Base-by-base conservation (phyloP, 1,140 invertebrate genomes). In the Tetranychus urticae region DNA sequence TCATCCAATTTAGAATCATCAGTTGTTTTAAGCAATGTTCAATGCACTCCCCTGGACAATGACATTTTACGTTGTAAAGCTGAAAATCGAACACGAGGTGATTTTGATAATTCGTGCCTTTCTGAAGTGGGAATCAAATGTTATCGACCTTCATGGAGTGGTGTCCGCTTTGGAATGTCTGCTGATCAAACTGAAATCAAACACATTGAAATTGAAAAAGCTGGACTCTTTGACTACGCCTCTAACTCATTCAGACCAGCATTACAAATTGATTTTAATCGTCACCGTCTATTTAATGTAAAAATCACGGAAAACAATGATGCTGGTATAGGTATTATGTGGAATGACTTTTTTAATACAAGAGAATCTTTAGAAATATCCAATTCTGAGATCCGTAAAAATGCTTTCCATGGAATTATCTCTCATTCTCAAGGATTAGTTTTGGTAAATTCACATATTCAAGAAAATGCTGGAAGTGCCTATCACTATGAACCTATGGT, bases 201-300 rank as follows among this genome's bases (percentile, higher is more conserved):
- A 69, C 88, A 82, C 67, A 78, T 90, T 5, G 84, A 82, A 6
- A 82, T 96, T 59, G 86, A 93, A 73, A 84, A 83, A 72, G 88
- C 92, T 5, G 94, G 94, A 0, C 76, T 97, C 0, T 76, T 96
- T 23, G 94, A 98, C 76, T 94, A 92, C 70, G 80, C 85, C 0
- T 90, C 85, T 0, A 85, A 86, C 71, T 70, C 78, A 3, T 96
- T 97, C 66, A 89, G 87, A 70, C 86, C 71, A 74, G 94, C 92
- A 0, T 71, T 98, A 2, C 90, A 94, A 75, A 85, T 97, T 61
- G 94, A 98, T 73, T 93, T 97, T 72, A 86, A 90, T 58, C 80
- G 86, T 59, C 91, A 97, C 69, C 83, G 85, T 35, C 76, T 97
- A 64, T 83, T 89, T 68, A 84, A 85, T 65, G 79, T 93, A 4